phyloP scores from a whole-genome alignment of 1,140 invertebrate species.

The Pachypeltis micranthus region DNA sequence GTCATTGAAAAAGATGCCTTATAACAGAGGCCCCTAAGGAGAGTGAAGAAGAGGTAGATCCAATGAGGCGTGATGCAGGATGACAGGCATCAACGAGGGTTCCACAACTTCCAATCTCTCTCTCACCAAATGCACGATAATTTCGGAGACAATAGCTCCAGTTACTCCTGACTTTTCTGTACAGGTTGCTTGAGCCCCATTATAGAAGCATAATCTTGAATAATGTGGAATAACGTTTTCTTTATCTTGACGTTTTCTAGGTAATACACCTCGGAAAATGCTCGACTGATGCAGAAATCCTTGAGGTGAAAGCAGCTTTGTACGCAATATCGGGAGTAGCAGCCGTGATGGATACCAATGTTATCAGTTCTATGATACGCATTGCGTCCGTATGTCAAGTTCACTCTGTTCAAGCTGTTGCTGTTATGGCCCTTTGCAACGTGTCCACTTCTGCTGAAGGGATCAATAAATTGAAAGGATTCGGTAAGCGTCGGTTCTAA shows the following conservation, averaged over 20 bases:
- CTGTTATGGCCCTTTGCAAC: slow-evolving; percentile 74
- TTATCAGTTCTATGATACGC: slow-evolving; percentile 40
- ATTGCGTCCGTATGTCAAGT: slow-evolving; percentile 66
- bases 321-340: slow-evolving; percentile 53
- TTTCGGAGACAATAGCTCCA: no score
- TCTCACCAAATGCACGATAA: no score
- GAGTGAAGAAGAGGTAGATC: no score
- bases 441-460: slow-evolving; percentile 71
- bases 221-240: no score
- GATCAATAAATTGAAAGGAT: slow-evolving; percentile 55
- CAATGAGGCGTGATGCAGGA: no score
- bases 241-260: slow-evolving; percentile 1
- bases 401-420: slow-evolving; percentile 77
- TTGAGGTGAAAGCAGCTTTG: slow-evolving; percentile 72
- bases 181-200: no score
- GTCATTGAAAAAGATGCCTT: no score
- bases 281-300: slow-evolving; percentile 47
- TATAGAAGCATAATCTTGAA: no score
- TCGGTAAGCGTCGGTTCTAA: slow-evolving; percentile 39
- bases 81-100: no score
- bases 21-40: no score
- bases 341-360: slow-evolving; percentile 8
- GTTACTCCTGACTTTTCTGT: no score
- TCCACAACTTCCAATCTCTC: no score
- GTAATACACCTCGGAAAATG: slow-evolving; percentile 31